Evolutionary conservation across 2,888 invertebrate genomes (phyloP), one percentile per base, ranked within the genome.

Genomic region (Monochamus alternatus): DNA sequence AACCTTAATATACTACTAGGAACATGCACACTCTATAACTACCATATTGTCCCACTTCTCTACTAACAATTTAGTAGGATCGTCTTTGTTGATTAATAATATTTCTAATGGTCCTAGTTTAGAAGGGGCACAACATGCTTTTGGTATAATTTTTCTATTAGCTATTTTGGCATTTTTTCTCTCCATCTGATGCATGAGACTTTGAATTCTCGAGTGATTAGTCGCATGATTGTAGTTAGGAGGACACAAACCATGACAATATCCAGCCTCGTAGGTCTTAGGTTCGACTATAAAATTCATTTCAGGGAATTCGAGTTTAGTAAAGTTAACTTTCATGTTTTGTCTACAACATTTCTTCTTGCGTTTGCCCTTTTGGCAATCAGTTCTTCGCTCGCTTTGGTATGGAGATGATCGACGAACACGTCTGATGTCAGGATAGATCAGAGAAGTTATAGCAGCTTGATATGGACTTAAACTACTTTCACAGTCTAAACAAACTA

Each of bases 21-120:
- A 92, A 87, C 94, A 94, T 75, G 93, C 94, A 87, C 94, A 94
- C 87, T 94, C 93, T 72, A 92, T 87, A 60, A 94, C 94, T 83
- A 91, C 90, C 92, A 94, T 94, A 83, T 94, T 92, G 82, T 92
- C 92, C 94, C 94, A 94, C 72, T 91, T 92, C 69, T 93, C 92
- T 60, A 94, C 91, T 84, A 92, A 92, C 63, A 94, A 88, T 85
- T 92, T 92, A 51, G 90, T 90, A 38, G 90, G 89, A 81, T 93
- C 91, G 77, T 92, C 90, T 81, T 93, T 93, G 84, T 93, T 93
- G 59, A 93, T 91, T 84, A 93, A 92, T 47, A 94, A 88, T 74
- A 94, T 91, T 84, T 93, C 92, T 72, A 94, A 87, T 74, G 92
- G 91, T 47, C 91, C 90, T 64, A 94, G 89, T 83, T 93, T 93